Evolutionary conservation across 2,113 vertebrate species (phyloP), one percentile per base, ranked within the genome.

Genomic region (Spea bombifrons): DNA sequence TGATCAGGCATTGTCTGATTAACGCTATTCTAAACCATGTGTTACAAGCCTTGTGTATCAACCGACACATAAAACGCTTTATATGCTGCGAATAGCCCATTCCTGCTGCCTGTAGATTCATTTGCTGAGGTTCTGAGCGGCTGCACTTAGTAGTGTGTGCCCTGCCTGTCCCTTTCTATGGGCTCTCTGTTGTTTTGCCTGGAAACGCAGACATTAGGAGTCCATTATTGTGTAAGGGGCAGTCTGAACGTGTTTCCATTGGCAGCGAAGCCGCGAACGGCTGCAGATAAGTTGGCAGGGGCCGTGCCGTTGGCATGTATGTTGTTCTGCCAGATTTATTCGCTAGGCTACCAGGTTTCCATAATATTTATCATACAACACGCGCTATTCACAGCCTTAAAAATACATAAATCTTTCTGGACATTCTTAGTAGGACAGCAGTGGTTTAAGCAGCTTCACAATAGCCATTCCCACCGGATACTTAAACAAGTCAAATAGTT

Each of bases 171-270:
- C 45, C 71, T 49, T 74, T 74, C 64, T 66, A 46, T 55, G 50
- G 63, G 12, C 48, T 8, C 44, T 67, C 10, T 67, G 48, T 53
- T 75, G 53, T 75, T 75, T 75, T 46, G 61, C 73, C 48, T 75
- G 49, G 64, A 55, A 75, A 64, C 45, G 71, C 63, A 77, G 49
- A 77, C 61, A 77, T 61, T 47, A 77, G 49, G 63, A 17, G 67
- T 61, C 71, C 67, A 71, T 71, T 78, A 63, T 47, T 8, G 67
- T 45, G 57, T 3, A 16, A 47, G 55, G 76, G 57, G 76, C 61
- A n/a, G 52, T 78, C 75, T 44, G 16, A 43, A 30, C 10, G 10
- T 3, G 50, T 68, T 67, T 76, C 66, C 75, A 68, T 69, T 68
- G 75, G 65, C 75, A 61, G 66, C 49, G 17, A 61, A 63, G 50